These are phyloP conservation scores for Philhelius pedissequus DNA, from an alignment of 2,888 invertebrate genomes.

Conservation along the genomic window DNA sequence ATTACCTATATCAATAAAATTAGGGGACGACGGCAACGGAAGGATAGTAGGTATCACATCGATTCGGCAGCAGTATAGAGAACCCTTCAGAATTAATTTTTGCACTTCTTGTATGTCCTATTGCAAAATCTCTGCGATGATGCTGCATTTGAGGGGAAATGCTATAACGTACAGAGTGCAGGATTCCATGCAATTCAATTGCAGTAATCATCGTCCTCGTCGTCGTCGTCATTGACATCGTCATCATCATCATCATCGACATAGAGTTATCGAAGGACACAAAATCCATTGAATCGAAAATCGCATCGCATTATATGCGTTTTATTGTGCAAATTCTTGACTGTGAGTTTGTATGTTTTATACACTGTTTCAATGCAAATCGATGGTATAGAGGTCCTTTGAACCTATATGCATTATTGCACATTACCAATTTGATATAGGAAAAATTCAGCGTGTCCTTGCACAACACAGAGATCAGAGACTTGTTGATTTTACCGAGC, in stretches of 20 bases:
- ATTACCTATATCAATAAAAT: conserved; percentile 64
- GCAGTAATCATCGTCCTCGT: conserved; percentile 39
- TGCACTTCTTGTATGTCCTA: conserved; percentile 45
- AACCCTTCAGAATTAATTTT: conserved; percentile 49
- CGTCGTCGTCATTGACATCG: conserved; percentile 6
- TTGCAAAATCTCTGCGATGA: conserved; percentile 17
- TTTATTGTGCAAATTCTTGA: conserved; percentile 63
- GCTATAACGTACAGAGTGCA: not conserved
- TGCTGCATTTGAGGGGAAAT: not conserved
- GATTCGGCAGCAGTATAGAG: not conserved
- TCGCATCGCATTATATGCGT: conserved; percentile 63
- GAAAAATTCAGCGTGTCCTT: conserved; percentile 20
- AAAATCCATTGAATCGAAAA: conserved; percentile 43
- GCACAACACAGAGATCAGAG: not conserved
- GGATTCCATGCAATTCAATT: conserved; percentile 39
- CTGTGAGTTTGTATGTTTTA: not conserved
- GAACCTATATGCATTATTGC: not conserved
- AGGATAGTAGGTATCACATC: not conserved
- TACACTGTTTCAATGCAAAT: conserved; percentile 35
- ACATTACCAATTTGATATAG: conserved; percentile 3
- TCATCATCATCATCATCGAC: conserved; percentile 9
- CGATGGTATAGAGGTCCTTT: not conserved
- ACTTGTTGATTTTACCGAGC: conserved; percentile 62
- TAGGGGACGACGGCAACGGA: conserved; percentile 49
- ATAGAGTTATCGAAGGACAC: conserved; percentile 3